Base-by-base conservation (phyloP, 2,888 invertebrate species). In the Campopleginae sp. region DNA sequence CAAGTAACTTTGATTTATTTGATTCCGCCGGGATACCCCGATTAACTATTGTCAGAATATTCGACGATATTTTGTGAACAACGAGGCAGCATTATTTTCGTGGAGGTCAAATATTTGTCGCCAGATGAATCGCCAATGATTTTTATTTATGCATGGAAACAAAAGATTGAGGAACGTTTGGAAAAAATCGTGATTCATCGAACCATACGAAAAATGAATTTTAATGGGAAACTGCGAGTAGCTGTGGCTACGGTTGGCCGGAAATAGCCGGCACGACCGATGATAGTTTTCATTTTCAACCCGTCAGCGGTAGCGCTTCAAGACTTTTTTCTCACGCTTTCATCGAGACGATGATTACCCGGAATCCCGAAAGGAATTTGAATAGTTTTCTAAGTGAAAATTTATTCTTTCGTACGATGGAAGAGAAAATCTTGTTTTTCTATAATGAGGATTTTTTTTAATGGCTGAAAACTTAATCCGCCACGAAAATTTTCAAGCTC, bases 211-310 rank as follows among this genome's bases (percentile, higher is more conserved):
- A n/a, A 51, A 51, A 19, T 6, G n/a, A n/a, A 51, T 51, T n/a
- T 51, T 19, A 51, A 51, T 51, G 48, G 8, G 48, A n/a, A 51
- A 51, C n/a, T 51, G n/a, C 48, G n/a, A 51, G 48, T n/a, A 48
- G 48, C 17, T 17, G 33, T 33, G 38, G n/a, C 48, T 5, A 51
- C n/a, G n/a, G n/a, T 51, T 51, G 48, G 19, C 48, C 48, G n/a
- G 48, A 51, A 51, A n/a, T 19, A 19, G n/a, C n/a, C 48, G n/a
- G 48, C 48, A 51, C 48, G 48, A 51, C n/a, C n/a, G n/a, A n/a
- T n/a, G 48, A 51, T 51, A 19, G n/a, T 51, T 38, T 19, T n/a
- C n/a, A 51, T 51, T 51, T 51, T 17, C 8, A 51, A 8, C 19
- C n/a, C 14, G 8, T 48, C 46, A 48, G 46, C 46, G 46, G 46